These are phyloP conservation scores for Agapornis roseicollis DNA, from an alignment of 2,113 vertebrate species.

Conservation along the genomic window DNA sequence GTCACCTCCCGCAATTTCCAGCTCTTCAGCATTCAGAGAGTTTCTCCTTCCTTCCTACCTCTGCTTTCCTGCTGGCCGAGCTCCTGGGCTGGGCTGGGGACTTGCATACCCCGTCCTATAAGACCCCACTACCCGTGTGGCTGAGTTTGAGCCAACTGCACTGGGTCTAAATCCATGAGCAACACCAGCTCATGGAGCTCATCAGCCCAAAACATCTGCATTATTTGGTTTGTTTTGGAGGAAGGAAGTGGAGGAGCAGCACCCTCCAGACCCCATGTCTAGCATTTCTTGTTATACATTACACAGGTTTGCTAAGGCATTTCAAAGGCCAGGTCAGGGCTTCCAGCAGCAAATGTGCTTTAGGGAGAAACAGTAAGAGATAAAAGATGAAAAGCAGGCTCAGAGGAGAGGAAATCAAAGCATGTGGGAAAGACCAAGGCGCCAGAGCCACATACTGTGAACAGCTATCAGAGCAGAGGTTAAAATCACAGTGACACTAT, in stretches of 20 bases:
- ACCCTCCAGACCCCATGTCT: background rate
- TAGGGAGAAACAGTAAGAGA: background rate
- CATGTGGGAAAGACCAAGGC: background rate
- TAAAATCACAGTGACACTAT: background rate
- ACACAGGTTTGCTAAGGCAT: background rate
- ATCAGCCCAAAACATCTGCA: background rate
- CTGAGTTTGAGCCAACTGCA: background rate
- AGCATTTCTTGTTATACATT: background rate
- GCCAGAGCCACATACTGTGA: accelerated
- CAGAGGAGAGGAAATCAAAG: background rate
- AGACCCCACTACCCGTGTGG: accelerated
- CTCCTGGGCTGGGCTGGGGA: accelerated
- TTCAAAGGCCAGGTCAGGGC: background rate
- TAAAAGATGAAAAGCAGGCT: background rate
- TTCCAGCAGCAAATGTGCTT: background rate
- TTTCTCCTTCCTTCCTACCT: background rate
- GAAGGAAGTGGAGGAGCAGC: background rate
- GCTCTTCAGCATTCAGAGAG: background rate
- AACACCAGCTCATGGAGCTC: background rate
- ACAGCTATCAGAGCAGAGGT: background rate
- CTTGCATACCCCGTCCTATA: background rate
- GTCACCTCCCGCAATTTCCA: background rate
- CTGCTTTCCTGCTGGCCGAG: background rate
- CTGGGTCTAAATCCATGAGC: background rate
- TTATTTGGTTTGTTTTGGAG: background rate